Evolutionary conservation across 2,113 vertebrate species (phyloP).

Genomic region (Tricholaema leucomelas): DNA sequence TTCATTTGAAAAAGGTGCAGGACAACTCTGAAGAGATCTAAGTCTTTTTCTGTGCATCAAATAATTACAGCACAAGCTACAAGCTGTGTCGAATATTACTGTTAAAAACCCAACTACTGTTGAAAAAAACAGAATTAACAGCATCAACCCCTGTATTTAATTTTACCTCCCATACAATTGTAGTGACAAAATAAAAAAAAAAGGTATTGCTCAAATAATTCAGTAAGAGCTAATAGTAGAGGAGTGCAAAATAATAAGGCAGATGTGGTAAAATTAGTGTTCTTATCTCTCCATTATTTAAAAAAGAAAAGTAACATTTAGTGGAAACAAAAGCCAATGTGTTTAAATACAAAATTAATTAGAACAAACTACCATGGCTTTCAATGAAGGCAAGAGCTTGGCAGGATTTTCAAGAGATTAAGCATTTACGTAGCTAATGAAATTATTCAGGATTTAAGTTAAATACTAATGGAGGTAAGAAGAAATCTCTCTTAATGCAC

Average conservation of each 20-base stretch:
- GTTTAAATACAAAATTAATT: conserved; percentile 38
- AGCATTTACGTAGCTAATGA: conserved; percentile 14
- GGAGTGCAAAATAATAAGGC: not conserved
- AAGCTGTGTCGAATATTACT: not conserved
- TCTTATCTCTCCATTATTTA: not conserved
- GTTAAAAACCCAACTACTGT: not conserved
- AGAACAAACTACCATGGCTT: conserved; percentile 25
- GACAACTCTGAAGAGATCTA: not conserved
- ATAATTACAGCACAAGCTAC: not conserved
- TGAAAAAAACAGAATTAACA: not conserved
- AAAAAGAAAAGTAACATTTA: not conserved
- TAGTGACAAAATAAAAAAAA: not conserved
- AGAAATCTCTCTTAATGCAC: not conserved
- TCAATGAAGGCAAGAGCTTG: conserved; percentile 2
- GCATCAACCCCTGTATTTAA: not conserved
- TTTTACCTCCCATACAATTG: not conserved
- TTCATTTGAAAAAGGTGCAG: not conserved
- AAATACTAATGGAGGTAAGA: not conserved
- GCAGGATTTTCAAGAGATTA: conserved; percentile 42
- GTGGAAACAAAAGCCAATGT: not conserved
- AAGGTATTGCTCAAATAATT: not conserved
- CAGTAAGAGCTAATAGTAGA: not conserved
- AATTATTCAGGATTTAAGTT: conserved; percentile 18
- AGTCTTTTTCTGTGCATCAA: not conserved
- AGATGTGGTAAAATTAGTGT: fast-evolving